Base-by-base conservation (phyloP, 2,113 vertebrate species). In the Parus major region DNA sequence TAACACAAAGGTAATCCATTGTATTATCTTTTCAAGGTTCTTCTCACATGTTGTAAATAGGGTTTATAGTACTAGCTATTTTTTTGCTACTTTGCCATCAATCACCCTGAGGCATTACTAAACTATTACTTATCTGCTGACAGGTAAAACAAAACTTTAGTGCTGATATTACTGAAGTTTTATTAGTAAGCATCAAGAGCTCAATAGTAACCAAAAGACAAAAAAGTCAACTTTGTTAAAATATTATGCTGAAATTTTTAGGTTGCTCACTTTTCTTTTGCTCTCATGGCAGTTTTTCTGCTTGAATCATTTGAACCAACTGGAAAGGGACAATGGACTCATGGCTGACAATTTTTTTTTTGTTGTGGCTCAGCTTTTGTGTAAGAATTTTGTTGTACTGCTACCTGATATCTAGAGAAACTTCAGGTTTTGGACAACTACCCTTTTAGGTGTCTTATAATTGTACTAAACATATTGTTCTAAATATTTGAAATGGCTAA, bases 1-100 rank as follows among this genome's bases (percentile, higher is more conserved):
- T 91, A 96, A 96, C 88, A 97, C 86, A 93, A 96, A 95, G 78
- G 78, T 96, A 97, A 97, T 94, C 96, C 92, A 78, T 85, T 94
- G 47, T 57, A 70, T 96, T 93, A 86, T 60, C 79, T 77, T 93
- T 95, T 88, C 87, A 96, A 97, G 95, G 92, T 92, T 86, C 89
- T 95, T 94, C 61, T 92, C 90, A 64, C 64, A 52, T 46, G 90
- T 93, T 97, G 95, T 94, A 93, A 96, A 96, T 90, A 95, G 65
- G 69, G 66, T 96, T 96, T 97, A 96, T 93, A 82, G 86, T 91
- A 93, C 80, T 80, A 87, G 77, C 83, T 84, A 69, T 95, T 95
- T 94, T 95, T 95, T 96, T 94, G 52, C 53, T 91, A 42, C 36
- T 80, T 93, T 86, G 46, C 70, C 69, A 89, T 95, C 86, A 93